A percentile compares a stretch with the other conserved stretches of the same genome.
These are phyloP conservation scores for Chironomus tepperi DNA, from an alignment of 1,140 invertebrate genomes.

Conservation along the genomic window DNA sequence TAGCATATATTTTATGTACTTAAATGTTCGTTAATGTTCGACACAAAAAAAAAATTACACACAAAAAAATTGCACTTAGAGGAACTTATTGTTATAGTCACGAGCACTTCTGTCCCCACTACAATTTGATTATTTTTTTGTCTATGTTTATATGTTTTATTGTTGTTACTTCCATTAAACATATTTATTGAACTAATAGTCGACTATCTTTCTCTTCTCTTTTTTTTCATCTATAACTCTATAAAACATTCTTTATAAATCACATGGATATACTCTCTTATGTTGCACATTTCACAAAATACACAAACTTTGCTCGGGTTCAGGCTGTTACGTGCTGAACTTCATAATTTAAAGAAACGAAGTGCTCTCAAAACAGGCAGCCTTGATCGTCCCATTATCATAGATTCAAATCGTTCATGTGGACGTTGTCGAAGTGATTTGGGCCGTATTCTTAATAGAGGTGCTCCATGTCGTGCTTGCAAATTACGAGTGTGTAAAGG, in stretches of 20 bases:
- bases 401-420: constrained; percentile 51
- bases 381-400: constrained; percentile 36
- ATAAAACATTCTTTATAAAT: not conserved
- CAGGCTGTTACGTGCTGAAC: constrained; percentile 56
- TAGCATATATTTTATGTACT: no score
- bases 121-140: no score
- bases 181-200: no score
- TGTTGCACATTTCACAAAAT: not conserved
- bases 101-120: no score
- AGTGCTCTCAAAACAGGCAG: constrained; percentile 44
- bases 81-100: no score
- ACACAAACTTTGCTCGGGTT: constrained; percentile 39
- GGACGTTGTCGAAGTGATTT: constrained; percentile 58
- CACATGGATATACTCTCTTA: not conserved
- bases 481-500: constrained; percentile 62
- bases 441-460: constrained; percentile 65
- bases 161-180: no score
- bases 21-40: no score
- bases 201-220: not conserved
- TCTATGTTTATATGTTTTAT: no score
- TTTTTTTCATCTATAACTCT: not conserved
- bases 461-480: constrained; percentile 59
- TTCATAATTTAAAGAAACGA: constrained; percentile 50
- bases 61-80: no score
- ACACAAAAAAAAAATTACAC: no score